Base-by-base conservation (phyloP, 2,888 invertebrate genomes). In the Cephus sareptanus region DNA sequence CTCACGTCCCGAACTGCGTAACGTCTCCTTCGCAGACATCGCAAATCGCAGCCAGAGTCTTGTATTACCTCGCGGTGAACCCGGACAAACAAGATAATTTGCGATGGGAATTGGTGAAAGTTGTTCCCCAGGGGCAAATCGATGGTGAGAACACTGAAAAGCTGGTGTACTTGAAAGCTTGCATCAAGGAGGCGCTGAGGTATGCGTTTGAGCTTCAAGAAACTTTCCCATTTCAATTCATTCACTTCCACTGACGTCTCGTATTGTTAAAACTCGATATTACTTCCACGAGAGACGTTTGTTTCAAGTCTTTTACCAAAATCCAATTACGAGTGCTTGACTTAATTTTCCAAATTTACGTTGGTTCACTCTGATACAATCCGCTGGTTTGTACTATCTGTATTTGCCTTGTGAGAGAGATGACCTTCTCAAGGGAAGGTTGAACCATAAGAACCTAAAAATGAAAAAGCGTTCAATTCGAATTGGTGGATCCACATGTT, bases 51-150 rank as follows among this genome's bases (percentile, higher is more conserved):
- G 85, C 87, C 6, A 90, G 89, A 80, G 79, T 85, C 12, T 81
- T 93, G 74, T 92, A 93, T 85, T 89, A 91, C 77, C 81, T 93
- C 75, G 91, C 92, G 0, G 86, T 81, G n/a, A 90, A 92, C 84
- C 90, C 88, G n/a, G 85, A 88, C 0, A 88, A 87, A 13, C 93
- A 93, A 82, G 89, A 92, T 31, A 89, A 87, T 76, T 84, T 93
- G 15, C 89, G 87, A 74, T 77, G 87, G 70, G 93, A 93, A 83
- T 84, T 91, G 13, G 78, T 76, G 40, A 69, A 75, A 3, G 37
- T 84, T 1, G 76, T 87, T 9, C 84, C 85, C 11, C 71, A 79
- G n/a, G 74, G 78, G 2, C 84, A 87, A 34, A 84, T 92, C 33
- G 91, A 91, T 4, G 80, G 85, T 12, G 88, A 89, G 33, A 87